phyloP scores from a whole-genome alignment of 2,888 invertebrate genomes.

The Standfussiana lucernea region DNA sequence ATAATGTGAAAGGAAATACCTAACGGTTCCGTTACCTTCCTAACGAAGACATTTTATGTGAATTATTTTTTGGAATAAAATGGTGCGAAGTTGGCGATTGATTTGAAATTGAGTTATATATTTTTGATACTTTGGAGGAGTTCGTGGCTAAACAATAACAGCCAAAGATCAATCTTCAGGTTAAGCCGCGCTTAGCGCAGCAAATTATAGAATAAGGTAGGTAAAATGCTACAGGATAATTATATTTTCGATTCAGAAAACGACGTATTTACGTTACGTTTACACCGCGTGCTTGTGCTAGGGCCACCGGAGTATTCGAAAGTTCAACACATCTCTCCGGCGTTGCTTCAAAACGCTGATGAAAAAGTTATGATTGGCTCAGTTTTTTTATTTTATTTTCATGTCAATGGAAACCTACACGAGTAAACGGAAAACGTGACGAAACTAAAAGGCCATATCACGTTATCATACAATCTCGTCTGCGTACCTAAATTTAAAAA shows the following conservation, averaged over 20 bases:
- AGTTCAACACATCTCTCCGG: neutral
- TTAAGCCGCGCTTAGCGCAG: no score
- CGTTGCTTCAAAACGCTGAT: neutral
- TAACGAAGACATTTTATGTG: constrained; percentile 1
- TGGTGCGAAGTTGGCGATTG: neutral
- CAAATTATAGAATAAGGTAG: no score
- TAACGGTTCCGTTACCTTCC: constrained; percentile 14
- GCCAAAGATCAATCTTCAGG: no score
- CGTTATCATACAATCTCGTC: neutral
- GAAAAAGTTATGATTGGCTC: neutral
- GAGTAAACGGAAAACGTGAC: neutral
- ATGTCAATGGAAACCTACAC: neutral
- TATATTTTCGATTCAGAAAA: neutral
- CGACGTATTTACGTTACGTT: neutral
- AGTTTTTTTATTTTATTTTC: neutral
- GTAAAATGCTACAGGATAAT: neutral
- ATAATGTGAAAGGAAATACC: constrained; percentile 28
- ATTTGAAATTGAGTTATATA: constrained; percentile 14
- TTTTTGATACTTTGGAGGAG: no score
- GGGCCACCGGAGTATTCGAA: neutral
- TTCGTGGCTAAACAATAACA: no score
- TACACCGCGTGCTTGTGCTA: neutral
- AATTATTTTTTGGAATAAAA: constrained; percentile 5
- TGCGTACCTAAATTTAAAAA: constrained; percentile 2
- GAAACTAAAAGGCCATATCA: neutral